Conservation (phyloP, 92 coral and sea anemone species). For the Phenganax subtilis region DNA sequence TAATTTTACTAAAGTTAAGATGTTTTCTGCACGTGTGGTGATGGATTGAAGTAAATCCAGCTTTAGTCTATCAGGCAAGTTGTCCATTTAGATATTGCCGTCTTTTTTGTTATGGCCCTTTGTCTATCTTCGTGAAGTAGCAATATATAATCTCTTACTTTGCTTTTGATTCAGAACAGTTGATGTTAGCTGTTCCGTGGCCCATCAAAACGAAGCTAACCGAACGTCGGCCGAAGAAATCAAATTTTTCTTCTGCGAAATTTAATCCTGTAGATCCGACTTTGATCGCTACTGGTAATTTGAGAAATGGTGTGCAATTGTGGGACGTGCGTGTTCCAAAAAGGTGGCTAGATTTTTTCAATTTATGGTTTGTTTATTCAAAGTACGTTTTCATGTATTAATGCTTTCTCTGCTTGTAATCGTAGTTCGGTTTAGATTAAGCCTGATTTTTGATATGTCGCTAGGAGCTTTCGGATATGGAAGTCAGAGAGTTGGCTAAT, state of each 20-base stretch:
- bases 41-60: too few relatives aligned
- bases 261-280: slow-evolving; percentile 83
- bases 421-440: background rate
- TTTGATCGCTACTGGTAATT: slow-evolving; percentile 83
- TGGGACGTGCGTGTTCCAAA: slow-evolving; percentile 81
- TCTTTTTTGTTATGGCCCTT: too few relatives aligned
- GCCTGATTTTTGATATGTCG: background rate
- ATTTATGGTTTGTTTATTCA: too few relatives aligned
- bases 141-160: background rate
- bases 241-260: slow-evolving; percentile 86
- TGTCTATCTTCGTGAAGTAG: too few relatives aligned
- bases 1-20: too few relatives aligned
- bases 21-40: too few relatives aligned
- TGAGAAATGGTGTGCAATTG: slow-evolving; percentile 74
- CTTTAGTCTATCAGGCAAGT: too few relatives aligned
- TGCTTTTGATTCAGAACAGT: background rate
- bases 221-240: background rate
- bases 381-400: slow-evolving; percentile 17
- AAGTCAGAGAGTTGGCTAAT: background rate
- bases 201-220: background rate
- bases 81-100: too few relatives aligned
- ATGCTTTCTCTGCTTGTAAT: background rate
- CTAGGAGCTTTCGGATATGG: too few relatives aligned
- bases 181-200: background rate
- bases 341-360: slow-evolving; percentile 8